Conservation (phyloP, 2,797 vertebrate genomes). For the Pogonophryne albipinna region DNA sequence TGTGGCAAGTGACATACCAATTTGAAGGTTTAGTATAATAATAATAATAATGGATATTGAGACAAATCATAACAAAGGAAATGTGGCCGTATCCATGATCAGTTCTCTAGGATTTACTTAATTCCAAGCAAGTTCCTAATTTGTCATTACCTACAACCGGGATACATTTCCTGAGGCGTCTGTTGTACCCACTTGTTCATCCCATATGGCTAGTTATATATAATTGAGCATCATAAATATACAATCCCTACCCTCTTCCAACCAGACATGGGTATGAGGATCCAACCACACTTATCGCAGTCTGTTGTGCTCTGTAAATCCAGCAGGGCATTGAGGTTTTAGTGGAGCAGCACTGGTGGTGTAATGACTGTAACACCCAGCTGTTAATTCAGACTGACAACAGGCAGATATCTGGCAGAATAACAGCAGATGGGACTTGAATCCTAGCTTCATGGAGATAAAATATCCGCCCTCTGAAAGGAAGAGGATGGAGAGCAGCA, state of each 20-base stretch:
- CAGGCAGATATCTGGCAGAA: constrained; percentile 65
- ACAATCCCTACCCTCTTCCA: constrained; percentile 64
- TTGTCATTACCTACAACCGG: constrained; percentile 51
- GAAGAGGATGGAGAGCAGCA: constrained; percentile 32
- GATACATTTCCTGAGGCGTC: constrained; percentile 71
- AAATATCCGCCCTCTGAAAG: constrained; percentile 47
- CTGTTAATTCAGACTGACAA: constrained; percentile 78
- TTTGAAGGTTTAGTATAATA: not conserved
- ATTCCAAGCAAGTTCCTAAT: constrained; percentile 35
- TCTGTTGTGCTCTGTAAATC: constrained; percentile 67
- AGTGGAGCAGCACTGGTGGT: constrained; percentile 52
- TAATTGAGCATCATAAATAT: constrained; percentile 83
- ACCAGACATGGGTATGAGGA: constrained; percentile 49
- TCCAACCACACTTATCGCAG: constrained; percentile 55
- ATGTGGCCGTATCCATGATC: constrained; percentile 6
- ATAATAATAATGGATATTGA: constrained; percentile 12
- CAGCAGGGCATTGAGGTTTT: constrained; percentile 61
- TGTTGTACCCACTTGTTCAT: constrained; percentile 67
- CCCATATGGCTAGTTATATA: constrained; percentile 80
- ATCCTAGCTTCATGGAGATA: constrained; percentile 65
- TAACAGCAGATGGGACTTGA: constrained; percentile 69
- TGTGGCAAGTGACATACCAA: not conserved
- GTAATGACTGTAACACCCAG: constrained; percentile 64
- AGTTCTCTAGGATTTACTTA: constrained; percentile 22
- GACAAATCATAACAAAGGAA: not conserved